Conservation (phyloP, 2,797 vertebrate genomes). For the Geotria australis region DNA sequence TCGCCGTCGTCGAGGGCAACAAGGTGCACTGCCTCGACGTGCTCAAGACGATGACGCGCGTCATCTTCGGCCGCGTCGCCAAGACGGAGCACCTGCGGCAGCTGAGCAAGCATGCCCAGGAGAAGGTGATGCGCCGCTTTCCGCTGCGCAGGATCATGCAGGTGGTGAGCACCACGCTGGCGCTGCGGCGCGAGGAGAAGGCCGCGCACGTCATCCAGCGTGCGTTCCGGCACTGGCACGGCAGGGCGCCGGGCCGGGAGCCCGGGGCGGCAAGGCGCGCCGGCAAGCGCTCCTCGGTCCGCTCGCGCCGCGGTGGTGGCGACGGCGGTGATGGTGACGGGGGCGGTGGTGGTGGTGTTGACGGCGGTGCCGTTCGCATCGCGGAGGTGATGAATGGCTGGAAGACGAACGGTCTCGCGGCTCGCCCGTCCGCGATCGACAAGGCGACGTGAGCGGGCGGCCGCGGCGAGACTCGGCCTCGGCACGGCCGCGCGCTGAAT, state of each 20-base stretch:
- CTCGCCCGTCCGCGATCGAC: too few relatives aligned
- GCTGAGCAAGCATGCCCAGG: slow-evolving; percentile 1
- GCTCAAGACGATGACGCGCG: neutral
- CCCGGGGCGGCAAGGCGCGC: slow-evolving; percentile 3
- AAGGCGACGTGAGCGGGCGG: too few relatives aligned
- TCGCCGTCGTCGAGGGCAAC: neutral
- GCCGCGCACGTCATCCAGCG: slow-evolving; percentile 4
- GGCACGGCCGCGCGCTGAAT: too few relatives aligned
- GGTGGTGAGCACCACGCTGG: slow-evolving; percentile 3
- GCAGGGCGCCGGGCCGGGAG: slow-evolving; percentile 4
- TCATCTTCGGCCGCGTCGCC: slow-evolving; percentile 1
- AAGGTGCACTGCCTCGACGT: neutral
- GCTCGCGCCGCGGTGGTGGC: too few relatives aligned
- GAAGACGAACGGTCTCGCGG: too few relatives aligned
- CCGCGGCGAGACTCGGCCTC: too few relatives aligned
- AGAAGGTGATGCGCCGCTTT: slow-evolving; percentile 5
- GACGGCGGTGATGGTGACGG: too few relatives aligned
- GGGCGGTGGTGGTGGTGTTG: too few relatives aligned
- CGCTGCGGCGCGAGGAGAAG: slow-evolving; percentile 2
- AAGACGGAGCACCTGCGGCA: slow-evolving; percentile 1
- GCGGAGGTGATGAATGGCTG: too few relatives aligned
- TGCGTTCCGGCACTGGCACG: slow-evolving; percentile 6
- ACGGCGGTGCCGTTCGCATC: too few relatives aligned
- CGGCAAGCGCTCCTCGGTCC: too few relatives aligned
- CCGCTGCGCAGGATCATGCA: slow-evolving; percentile 2